These are phyloP conservation scores for Macrotus californicus DNA, from an alignment of 2,113 vertebrate species.

Conservation along the genomic window DNA sequence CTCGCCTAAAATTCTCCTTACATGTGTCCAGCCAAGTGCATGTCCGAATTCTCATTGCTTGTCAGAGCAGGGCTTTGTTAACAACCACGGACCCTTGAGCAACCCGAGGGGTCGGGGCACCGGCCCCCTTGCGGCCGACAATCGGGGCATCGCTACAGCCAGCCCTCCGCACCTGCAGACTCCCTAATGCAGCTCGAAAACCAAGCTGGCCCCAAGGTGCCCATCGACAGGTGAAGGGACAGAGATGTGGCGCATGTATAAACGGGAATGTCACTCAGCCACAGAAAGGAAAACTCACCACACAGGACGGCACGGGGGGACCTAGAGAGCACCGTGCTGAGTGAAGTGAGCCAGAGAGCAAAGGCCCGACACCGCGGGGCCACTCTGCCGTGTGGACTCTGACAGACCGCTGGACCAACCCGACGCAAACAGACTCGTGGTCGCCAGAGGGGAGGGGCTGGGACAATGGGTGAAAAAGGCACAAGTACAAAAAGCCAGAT, in stretches of 20 bases:
- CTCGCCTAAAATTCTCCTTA: background rate
- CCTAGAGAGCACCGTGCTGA: background rate
- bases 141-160: background rate
- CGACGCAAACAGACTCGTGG: background rate
- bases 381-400: fast-evolving
- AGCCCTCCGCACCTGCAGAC: background rate
- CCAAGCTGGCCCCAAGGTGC: background rate
- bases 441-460: background rate
- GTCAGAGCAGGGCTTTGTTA: background rate
- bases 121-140: fast-evolving
- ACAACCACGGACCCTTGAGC: background rate
- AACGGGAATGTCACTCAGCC: background rate
- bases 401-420: background rate
- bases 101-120: background rate
- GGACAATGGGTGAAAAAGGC: background rate
- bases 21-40: background rate
- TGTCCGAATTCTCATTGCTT: background rate
- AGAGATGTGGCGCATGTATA: fast-evolving
- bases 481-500: background rate
- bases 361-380: background rate
- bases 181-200: background rate
- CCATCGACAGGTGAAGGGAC: fast-evolving
- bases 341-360: background rate
- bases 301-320: fast-evolving
- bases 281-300: background rate